Conservation (phyloP, 2,797 vertebrate species). For the Thamnophis elegans region DNA sequence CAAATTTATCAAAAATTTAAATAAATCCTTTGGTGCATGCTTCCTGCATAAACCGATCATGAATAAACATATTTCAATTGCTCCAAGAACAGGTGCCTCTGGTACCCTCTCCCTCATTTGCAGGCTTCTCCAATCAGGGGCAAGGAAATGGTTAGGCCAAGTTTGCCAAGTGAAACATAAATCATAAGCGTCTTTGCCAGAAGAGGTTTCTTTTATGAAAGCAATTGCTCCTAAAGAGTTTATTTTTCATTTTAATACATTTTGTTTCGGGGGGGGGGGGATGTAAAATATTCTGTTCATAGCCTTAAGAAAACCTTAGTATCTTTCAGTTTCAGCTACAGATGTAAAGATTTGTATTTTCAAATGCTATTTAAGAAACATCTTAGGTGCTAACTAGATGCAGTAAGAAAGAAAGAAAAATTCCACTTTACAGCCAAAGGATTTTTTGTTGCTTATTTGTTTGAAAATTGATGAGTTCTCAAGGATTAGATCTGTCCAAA, state of each 20-base stretch:
- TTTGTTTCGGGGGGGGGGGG: slow-evolving; percentile 53
- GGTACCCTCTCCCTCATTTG: slow-evolving; percentile 48
- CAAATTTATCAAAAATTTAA: slow-evolving; percentile 68
- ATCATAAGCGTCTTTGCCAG: slow-evolving; percentile 64
- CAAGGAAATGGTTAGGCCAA: slow-evolving; percentile 63
- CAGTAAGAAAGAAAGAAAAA: slow-evolving; percentile 21
- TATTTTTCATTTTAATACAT: slow-evolving; percentile 64
- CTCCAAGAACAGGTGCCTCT: slow-evolving; percentile 63
- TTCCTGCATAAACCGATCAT: slow-evolving; percentile 62
- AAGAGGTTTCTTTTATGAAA: slow-evolving; percentile 69
- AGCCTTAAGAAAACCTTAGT: slow-evolving; percentile 49
- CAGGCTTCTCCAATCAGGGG: slow-evolving; percentile 56
- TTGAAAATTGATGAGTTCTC: slow-evolving; percentile 36
- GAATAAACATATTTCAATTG: slow-evolving; percentile 68
- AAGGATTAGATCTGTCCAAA: neutral
- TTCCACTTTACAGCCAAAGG: slow-evolving; percentile 31
- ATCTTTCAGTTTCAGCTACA: slow-evolving; percentile 58
- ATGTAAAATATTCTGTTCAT: slow-evolving; percentile 59
- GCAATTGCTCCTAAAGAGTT: slow-evolving; percentile 67
- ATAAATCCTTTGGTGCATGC: slow-evolving; percentile 64
- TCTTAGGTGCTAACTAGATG: slow-evolving; percentile 21
- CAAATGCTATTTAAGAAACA: slow-evolving; percentile 44
- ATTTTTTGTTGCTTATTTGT: slow-evolving; percentile 31
- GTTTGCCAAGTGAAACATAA: slow-evolving; percentile 68
- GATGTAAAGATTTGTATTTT: slow-evolving; percentile 63